Percentiles rank a stretch among this genome's conserved stretches.
Evolutionary conservation across 1,140 invertebrate genomes (phyloP).

Genomic region (Nephotettix cincticeps): DNA sequence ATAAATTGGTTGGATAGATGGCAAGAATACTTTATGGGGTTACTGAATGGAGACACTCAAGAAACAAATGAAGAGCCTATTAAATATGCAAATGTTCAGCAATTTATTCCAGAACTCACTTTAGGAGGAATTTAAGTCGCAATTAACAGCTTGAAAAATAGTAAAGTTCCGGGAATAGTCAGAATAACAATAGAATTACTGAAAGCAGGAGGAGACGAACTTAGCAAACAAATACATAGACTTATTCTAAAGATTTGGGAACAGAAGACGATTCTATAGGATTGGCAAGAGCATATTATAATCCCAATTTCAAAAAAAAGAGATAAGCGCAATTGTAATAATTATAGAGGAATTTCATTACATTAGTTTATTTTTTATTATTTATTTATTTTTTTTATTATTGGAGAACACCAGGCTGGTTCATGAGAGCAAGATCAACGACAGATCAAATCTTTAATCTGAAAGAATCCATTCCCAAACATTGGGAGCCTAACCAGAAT

Average conservation of each 20-base stretch:
- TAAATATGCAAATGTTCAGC: not conserved
- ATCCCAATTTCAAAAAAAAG: no score
- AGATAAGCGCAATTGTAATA: no score
- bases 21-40: slow-evolving; percentile 28
- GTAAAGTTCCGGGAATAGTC: slow-evolving; percentile 36
- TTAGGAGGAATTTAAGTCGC: no score
- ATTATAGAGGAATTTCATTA: no score
- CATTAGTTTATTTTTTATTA: slow-evolving; percentile 31
- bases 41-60: slow-evolving; percentile 24
- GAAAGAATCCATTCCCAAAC: no score
- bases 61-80: no score
- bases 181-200: slow-evolving; percentile 38
- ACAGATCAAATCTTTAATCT: no score
- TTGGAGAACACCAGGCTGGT: slow-evolving; percentile 23
- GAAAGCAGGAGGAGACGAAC: slow-evolving; percentile 31
- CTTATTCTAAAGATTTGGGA: slow-evolving; percentile 22
- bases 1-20: not conserved
- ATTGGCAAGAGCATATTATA: slow-evolving; percentile 32
- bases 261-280: slow-evolving; percentile 39
- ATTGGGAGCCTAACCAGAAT: no score
- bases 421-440: no score
- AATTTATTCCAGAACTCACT: slow-evolving; percentile 7
- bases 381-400: slow-evolving; percentile 30
- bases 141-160: no score
- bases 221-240: not conserved